These are phyloP conservation scores for Ctenochaetus hawaiiensis DNA, from an alignment of 2,797 vertebrate genomes.

Conservation along the genomic window DNA sequence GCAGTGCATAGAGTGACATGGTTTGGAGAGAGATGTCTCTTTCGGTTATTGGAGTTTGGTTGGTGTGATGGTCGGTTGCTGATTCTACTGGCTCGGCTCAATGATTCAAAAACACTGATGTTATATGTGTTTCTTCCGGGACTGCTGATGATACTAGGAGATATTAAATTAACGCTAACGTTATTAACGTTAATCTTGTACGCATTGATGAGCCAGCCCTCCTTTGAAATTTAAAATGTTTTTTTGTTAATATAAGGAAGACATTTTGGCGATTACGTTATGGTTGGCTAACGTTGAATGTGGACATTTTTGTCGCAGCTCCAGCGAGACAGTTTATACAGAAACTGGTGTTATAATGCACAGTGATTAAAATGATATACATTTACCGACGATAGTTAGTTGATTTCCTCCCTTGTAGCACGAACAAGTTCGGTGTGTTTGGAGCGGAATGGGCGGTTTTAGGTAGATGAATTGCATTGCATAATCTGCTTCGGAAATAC, in stretches of 20 bases:
- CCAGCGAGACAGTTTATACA: not conserved
- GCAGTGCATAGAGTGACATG: conserved; percentile 32
- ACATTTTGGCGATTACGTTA: conserved; percentile 76
- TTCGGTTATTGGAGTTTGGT: not conserved
- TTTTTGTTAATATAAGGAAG: conserved; percentile 73
- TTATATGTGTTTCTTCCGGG: not conserved
- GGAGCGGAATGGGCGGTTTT: conserved; percentile 64
- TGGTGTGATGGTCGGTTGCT: not conserved
- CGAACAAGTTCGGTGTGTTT: conserved; percentile 59
- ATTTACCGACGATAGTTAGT: not conserved
- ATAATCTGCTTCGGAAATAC: conserved; percentile 86
- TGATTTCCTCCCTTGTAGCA: conserved; percentile 51
- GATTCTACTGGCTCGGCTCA: not conserved
- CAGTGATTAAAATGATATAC: not conserved
- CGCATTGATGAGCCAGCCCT: not conserved
- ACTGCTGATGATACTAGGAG: not conserved
- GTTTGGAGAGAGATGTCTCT: conserved; percentile 30
- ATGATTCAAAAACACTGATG: conserved; percentile 1
- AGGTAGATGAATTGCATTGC: conserved; percentile 77
- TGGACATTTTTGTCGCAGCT: conserved; percentile 72
- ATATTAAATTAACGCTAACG: conserved; percentile 15
- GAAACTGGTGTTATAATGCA: not conserved
- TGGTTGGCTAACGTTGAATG: conserved; percentile 52
- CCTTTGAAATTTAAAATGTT: not conserved
- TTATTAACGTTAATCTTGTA: not conserved